Evolutionary conservation across 2,113 vertebrate genomes (phyloP), one percentile per base, ranked within the genome.

Genomic region (Thinocorus orbignyianus): DNA sequence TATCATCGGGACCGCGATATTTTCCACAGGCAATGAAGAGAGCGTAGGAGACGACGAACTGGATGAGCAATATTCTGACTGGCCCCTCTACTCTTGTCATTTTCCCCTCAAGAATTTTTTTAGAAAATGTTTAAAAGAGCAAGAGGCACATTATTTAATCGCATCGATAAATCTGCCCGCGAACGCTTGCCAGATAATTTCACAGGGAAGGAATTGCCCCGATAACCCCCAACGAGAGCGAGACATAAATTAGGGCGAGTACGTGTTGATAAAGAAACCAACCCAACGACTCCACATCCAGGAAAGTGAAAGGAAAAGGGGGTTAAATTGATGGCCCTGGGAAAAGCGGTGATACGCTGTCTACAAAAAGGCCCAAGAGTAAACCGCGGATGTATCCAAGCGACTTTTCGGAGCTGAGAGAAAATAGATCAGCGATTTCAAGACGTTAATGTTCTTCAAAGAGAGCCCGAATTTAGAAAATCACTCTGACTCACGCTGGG

Each of bases 381-480:
- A 33, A 81, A 54, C 14, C 4, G 1, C 58, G 54, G 71, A 61
- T 39, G 54, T 4, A 42, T 24, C 10, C 33, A 20, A 39, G 41
- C 7, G 46, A 74, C 37, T 58, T 52, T 52, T 69, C 28, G 41
- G 69, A 76, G 46, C 14, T 35, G 42, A 58, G 44, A 60, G 69
- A 48, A 81, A 74, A 76, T 13, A 13, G 6, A 37, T 42, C 14
- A 11, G 10, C 23, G 62, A 70, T 81, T 57, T 62, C 41, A 71
- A 65, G 70, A 65, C 16, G 44, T 76, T 76, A 31, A 70, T 84
- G 70, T 82, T 77, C 77, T 51, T 44, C 58, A 70, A 70, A 57
- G 69, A 57, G 41, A 52, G 57, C 44, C 76, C 18, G 76, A 71
- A 90, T 86, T 93, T 57, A 76, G 81, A 11, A 90, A 89, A 69